Evolutionary conservation across 2,113 vertebrate species (phyloP).

Genomic region (Callorhinus ursinus): DNA sequence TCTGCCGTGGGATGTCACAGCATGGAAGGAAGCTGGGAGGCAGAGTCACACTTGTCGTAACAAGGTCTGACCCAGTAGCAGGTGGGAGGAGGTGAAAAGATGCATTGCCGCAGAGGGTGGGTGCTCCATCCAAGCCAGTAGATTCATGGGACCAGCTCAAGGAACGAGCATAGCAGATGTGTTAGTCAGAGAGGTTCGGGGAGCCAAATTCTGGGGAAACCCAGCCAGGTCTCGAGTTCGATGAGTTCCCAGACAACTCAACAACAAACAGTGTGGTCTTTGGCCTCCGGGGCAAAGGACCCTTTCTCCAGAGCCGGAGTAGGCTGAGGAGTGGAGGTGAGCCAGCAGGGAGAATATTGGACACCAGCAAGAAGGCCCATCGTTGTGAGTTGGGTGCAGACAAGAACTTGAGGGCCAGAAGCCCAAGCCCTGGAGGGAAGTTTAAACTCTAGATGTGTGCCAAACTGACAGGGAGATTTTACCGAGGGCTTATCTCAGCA

Average conservation of each 20-base stretch:
- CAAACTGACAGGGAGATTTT: accelerated
- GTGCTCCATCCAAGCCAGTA: accelerated
- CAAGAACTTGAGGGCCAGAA: background rate
- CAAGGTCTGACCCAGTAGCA: accelerated
- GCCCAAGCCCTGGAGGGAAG: background rate
- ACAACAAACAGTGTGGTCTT: background rate
- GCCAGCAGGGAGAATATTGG: accelerated
- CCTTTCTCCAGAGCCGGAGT: background rate
- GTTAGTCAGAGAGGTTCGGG: background rate
- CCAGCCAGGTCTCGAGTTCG: background rate
- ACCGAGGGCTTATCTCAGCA: background rate
- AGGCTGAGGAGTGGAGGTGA: accelerated
- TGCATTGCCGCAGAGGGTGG: accelerated
- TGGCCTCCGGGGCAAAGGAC: accelerated
- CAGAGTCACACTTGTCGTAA: accelerated
- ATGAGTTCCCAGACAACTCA: background rate
- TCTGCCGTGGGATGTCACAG: accelerated
- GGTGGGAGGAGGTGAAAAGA: background rate
- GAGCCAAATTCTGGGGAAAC: background rate
- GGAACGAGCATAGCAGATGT: background rate
- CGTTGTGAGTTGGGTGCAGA: accelerated
- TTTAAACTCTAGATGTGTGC: accelerated
- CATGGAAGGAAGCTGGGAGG: background rate
- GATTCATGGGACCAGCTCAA: background rate
- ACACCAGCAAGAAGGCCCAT: accelerated